Evolutionary conservation across 2,113 vertebrate species (phyloP).

Genomic region (Centrocercus urophasianus): DNA sequence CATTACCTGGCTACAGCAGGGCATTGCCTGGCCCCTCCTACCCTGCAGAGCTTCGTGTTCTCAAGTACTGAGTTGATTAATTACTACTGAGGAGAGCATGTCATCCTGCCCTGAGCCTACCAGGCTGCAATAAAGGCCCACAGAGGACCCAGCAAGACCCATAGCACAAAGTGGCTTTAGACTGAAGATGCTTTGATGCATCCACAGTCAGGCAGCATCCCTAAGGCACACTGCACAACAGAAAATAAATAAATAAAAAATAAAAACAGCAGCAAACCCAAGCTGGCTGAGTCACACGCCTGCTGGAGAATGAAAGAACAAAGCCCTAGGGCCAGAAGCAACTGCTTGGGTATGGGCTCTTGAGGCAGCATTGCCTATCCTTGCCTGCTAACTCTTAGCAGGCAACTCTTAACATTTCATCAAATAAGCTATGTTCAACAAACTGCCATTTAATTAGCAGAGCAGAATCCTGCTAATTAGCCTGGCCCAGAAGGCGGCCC

Average conservation of each 20-base stretch:
- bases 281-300: not conserved
- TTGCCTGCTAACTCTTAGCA: slow-evolving; percentile 24
- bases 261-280: not conserved
- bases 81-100: slow-evolving; percentile 61
- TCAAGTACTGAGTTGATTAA: slow-evolving; percentile 70
- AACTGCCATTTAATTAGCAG: slow-evolving; percentile 61
- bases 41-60: slow-evolving; percentile 60
- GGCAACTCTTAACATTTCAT: slow-evolving; percentile 18
- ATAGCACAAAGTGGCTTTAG: not conserved
- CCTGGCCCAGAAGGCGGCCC: slow-evolving; percentile 36
- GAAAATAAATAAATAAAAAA: not conserved
- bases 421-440: slow-evolving; percentile 33
- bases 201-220: not conserved
- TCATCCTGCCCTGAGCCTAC: slow-evolving; percentile 40
- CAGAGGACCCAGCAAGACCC: not conserved
- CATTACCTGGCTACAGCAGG: slow-evolving; percentile 62
- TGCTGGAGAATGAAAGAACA: not conserved
- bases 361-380: not conserved
- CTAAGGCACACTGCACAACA: fast-evolving
- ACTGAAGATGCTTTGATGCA: not conserved
- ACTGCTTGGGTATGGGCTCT: not conserved
- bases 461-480: slow-evolving; percentile 55
- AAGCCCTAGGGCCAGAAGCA: not conserved
- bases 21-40: slow-evolving; percentile 37
- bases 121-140: slow-evolving; percentile 33